phyloP scores from a whole-genome alignment of 2,113 vertebrate species.

The Gymnarchus niloticus region DNA sequence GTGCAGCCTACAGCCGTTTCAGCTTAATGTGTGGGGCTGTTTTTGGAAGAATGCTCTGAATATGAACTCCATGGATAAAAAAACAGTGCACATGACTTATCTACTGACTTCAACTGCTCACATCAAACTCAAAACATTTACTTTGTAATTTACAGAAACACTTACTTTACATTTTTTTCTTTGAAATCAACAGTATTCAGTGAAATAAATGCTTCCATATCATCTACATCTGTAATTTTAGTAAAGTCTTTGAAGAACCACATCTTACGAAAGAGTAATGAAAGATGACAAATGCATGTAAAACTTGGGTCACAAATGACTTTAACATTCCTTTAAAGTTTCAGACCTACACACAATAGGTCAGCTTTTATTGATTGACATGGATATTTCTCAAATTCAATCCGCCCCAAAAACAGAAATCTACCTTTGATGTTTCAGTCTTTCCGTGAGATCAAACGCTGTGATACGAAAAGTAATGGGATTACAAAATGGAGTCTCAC shows the following conservation, averaged over 20 bases:
- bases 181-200: not conserved
- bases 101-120: not conserved
- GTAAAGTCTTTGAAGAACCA: not conserved
- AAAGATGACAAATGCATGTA: not conserved
- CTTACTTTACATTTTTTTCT: not conserved
- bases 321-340: not conserved
- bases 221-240: not conserved
- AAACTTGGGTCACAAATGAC: not conserved
- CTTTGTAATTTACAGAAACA: not conserved
- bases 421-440: conserved; percentile 53
- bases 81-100: not conserved
- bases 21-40: not conserved
- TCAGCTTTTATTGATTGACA: conserved; percentile 26
- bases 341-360: conserved; percentile 31
- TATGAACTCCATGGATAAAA: not conserved
- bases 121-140: not conserved
- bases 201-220: not conserved
- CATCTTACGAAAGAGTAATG: not conserved
- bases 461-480: conserved; percentile 41
- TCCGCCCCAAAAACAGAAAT: conserved; percentile 28
- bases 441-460: conserved; percentile 56
- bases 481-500: conserved; percentile 42
- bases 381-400: conserved; percentile 30
- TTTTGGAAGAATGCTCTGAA: not conserved
- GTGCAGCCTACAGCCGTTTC: not conserved